A percentile compares a stretch with the other conserved stretches of the same genome.
These are phyloP conservation scores for Tetragnatha versicolor DNA, from an alignment of 1,140 invertebrate species.

Conservation along the genomic window DNA sequence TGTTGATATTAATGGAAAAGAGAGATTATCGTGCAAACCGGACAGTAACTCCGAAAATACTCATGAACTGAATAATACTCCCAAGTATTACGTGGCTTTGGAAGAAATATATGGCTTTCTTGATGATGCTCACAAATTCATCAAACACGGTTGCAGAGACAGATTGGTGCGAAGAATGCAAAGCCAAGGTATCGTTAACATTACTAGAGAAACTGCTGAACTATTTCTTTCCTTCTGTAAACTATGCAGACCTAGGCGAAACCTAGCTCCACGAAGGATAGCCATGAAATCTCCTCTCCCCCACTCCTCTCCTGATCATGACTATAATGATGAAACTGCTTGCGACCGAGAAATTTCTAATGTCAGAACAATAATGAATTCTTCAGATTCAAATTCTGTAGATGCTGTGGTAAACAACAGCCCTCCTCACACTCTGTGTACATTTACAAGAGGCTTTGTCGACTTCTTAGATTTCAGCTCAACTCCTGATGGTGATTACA, in stretches of 20 bases:
- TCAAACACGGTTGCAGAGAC: slow-evolving; percentile 42
- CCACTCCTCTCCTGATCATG: neutral
- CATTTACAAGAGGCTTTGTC: slow-evolving; percentile 27
- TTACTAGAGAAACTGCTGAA: slow-evolving; percentile 42
- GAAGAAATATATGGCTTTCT: slow-evolving; percentile 47
- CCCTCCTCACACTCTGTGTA: neutral
- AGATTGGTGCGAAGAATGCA: slow-evolving; percentile 30
- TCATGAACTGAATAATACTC: neutral
- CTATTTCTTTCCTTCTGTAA: slow-evolving; percentile 46
- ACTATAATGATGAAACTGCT: neutral
- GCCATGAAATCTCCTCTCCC: neutral
- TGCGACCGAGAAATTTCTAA: too few species aligned
- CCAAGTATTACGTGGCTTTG: slow-evolving; percentile 42
- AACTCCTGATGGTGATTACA: slow-evolving; percentile 42
- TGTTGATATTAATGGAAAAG: slow-evolving; percentile 31
- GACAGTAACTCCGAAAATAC: slow-evolving; percentile 29
- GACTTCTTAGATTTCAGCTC: slow-evolving; percentile 35
- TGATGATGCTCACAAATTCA: slow-evolving; percentile 36
- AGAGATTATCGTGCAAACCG: slow-evolving; percentile 31
- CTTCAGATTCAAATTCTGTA: neutral
- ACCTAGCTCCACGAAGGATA: neutral
- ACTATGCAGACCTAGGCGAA: slow-evolving; percentile 26
- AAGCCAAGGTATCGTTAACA: slow-evolving; percentile 42
- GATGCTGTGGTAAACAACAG: neutral
- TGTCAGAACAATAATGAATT: too few species aligned